Evolutionary conservation across 2,113 vertebrate genomes (phyloP).

Genomic region (Pterocles orientalis): DNA sequence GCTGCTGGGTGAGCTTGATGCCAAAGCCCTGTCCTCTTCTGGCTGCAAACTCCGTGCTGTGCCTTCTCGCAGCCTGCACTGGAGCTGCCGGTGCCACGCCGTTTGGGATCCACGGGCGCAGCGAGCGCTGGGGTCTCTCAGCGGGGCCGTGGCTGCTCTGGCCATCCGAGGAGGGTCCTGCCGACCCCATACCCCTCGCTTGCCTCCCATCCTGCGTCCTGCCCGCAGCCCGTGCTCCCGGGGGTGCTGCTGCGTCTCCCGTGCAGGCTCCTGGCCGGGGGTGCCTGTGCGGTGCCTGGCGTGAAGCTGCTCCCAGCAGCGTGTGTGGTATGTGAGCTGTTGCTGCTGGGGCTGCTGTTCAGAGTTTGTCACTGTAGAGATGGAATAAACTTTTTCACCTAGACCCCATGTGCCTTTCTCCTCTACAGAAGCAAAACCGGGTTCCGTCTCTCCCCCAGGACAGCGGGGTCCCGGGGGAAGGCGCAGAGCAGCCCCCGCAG

Average conservation of each 20-base stretch:
- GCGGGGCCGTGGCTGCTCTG: not conserved
- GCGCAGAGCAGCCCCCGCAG: not conserved
- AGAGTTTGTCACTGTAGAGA: not conserved
- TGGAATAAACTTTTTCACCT: constrained; percentile 66
- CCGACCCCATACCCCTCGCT: no score
- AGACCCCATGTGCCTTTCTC: not conserved
- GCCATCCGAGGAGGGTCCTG: no score
- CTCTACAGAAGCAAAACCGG: not conserved
- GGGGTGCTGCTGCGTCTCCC: not conserved
- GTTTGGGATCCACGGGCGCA: not conserved
- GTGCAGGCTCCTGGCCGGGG: not conserved
- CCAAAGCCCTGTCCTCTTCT: not conserved
- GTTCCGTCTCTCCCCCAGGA: fast-evolving
- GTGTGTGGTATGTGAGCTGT: not conserved
- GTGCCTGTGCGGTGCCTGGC: not conserved
- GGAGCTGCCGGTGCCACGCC: fast-evolving
- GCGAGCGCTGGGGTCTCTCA: not conserved
- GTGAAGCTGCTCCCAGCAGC: not conserved
- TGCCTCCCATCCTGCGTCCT: not conserved
- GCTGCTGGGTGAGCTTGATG: constrained; percentile 18
- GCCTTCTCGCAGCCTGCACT: not conserved
- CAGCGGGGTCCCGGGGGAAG: not conserved
- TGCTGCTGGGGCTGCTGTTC: not conserved
- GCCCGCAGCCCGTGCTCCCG: not conserved
- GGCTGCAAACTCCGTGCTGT: not conserved